Conservation (phyloP, 2,797 vertebrate species). For the Pipistrellus pipistrellus region DNA sequence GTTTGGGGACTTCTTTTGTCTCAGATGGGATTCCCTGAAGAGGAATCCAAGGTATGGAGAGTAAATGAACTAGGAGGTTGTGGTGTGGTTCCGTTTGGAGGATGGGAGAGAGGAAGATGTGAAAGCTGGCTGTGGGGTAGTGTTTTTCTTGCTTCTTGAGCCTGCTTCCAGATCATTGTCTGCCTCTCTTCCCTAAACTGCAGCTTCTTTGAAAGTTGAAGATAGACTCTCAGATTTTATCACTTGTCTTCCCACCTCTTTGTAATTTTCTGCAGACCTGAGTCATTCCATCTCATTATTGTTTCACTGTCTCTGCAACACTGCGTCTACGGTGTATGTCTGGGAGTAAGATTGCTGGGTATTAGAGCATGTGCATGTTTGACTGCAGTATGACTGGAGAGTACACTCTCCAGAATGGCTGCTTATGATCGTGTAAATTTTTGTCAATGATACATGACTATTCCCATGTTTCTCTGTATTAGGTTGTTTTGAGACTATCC, state of each 20-base stretch:
- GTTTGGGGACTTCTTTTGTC: neutral
- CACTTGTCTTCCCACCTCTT: too few relatives aligned
- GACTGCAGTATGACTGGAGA: neutral
- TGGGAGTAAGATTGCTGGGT: neutral
- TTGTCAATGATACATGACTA: neutral
- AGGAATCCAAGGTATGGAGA: neutral
- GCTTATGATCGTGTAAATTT: constrained; percentile 10
- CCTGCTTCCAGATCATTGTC: neutral
- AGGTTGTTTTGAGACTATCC: neutral
- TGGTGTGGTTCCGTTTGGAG: neutral
- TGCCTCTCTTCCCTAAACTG: neutral
- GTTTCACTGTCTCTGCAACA: neutral
- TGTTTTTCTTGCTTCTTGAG: neutral
- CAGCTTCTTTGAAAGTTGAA: neutral
- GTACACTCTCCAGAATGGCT: neutral
- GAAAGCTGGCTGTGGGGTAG: neutral
- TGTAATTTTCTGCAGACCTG: neutral
- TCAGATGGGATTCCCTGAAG: neutral
- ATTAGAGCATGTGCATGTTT: neutral
- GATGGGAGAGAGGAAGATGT: neutral
- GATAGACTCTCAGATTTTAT: neutral
- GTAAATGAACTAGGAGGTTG: neutral
- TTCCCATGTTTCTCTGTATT: neutral
- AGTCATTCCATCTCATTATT: neutral
- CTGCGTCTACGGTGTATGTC: neutral